phyloP scores from a whole-genome alignment of 2,888 invertebrate species.

The Cheilosia soror region DNA sequence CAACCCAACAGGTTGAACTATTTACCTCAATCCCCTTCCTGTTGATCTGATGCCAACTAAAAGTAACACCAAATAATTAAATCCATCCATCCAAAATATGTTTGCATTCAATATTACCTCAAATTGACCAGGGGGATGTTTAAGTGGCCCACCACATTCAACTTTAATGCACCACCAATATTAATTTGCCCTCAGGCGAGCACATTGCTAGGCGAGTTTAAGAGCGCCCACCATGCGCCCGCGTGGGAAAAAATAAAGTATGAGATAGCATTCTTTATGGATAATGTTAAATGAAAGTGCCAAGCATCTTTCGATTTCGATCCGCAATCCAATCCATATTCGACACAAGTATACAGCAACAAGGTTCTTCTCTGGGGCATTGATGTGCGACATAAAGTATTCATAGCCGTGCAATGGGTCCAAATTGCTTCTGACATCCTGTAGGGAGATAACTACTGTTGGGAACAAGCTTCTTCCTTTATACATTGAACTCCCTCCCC shows the following conservation, averaged over 20 bases:
- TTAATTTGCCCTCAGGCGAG: background rate
- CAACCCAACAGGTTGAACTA: no score
- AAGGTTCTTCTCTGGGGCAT: conserved; percentile 24
- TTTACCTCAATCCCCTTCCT: no score
- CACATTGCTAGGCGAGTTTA: no score
- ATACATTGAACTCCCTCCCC: background rate
- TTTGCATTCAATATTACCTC: conserved; percentile 1
- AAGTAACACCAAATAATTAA: background rate
- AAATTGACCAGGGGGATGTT: conserved; percentile 7
- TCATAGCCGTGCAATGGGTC: conserved; percentile 65
- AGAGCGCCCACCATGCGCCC: background rate
- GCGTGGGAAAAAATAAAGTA: background rate
- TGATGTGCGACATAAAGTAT: conserved; percentile 66
- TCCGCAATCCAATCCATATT: conserved; percentile 39
- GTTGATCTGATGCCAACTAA: background rate
- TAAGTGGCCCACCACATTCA: conserved; percentile 21
- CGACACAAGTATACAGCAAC: conserved; percentile 5
- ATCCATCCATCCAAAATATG: background rate
- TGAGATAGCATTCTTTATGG: conserved; percentile 29
- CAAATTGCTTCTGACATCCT: conserved; percentile 59
- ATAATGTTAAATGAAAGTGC: conserved; percentile 53
- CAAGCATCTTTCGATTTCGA: conserved; percentile 44
- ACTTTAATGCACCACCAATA: conserved; percentile 34
- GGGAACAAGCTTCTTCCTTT: background rate
- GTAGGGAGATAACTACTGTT: conserved; percentile 6